These are phyloP conservation scores for Erpetoichthys calabaricus DNA, from an alignment of 2,797 vertebrate species.

Conservation along the genomic window DNA sequence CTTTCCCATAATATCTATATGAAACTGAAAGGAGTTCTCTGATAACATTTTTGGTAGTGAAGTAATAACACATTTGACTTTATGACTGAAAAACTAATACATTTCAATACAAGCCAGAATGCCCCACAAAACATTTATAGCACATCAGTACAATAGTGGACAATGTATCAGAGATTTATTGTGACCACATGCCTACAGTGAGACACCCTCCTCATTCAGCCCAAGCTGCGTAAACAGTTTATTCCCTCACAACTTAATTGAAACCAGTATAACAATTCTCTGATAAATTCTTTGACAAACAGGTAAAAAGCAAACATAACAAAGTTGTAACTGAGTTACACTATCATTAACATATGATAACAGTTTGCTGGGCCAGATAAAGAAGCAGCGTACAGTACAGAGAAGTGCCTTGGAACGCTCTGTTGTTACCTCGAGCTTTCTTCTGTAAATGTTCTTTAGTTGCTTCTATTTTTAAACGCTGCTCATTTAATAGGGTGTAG, in stretches of 20 bases:
- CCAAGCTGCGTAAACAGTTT: conserved; percentile 9
- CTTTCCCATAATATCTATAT: no score
- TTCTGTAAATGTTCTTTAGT: conserved; percentile 2
- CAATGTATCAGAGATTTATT: no score
- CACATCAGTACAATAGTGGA: no score
- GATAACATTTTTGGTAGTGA: no score
- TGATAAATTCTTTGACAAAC: conserved; percentile 13
- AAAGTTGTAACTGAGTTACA: conserved; percentile 13
- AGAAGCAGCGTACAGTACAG: conserved; percentile 1
- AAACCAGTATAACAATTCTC: conserved; percentile 8
- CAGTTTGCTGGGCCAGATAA: conserved; percentile 9
- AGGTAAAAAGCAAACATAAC: conserved; percentile 10
- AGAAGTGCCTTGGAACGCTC: no score
- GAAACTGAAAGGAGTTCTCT: no score
- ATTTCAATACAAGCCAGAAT: no score
- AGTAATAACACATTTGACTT: no score
- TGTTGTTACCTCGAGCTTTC: conserved; percentile 2
- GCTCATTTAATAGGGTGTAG: conserved; percentile 30
- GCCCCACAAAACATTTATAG: no score
- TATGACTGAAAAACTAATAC: no score
- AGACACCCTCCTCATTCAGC: no score
- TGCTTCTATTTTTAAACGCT: conserved; percentile 2
- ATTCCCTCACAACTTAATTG: conserved; percentile 4
- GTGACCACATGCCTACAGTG: no score
- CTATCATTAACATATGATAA: conserved; percentile 13